Base-by-base conservation (phyloP, 1,140 invertebrate species). In the Phocides pigmalion region DNA sequence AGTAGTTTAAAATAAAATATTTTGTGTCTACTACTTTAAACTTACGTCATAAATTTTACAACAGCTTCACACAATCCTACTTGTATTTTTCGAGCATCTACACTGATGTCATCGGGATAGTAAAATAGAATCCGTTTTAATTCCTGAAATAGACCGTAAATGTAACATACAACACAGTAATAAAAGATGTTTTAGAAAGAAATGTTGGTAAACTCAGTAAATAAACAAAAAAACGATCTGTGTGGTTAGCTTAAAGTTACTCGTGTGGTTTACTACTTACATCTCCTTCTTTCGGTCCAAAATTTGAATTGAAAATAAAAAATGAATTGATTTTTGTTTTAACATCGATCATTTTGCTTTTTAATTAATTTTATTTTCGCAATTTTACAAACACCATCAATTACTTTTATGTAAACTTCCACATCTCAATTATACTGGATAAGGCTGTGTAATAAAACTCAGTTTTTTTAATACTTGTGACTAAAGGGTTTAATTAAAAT, bases 1-100 rank as follows among this genome's bases (percentile, higher is more conserved):
- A 22, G 2, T 22, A 3, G 22, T 22, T 22, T 22, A 3, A 3
- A 22, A 22, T 22, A 42, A 19, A 14, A 41, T 42, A 59, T 14
- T 22, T 46, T 32, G 28, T 14, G n/a, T 35, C 28, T 17, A 50
- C 9, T 47, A 39, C n/a, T 16, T 37, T 46, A 12, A 66, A 8
- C 94, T 93, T 95, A 98, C 97, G 95, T 94, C 76, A 97, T 95
- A 93, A 98, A 98, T 89, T 97, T 96, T 42, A 98, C 95, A 59
- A 98, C 96, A 22, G 97, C 97, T 93, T 98, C 97, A 89, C 96
- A 97, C 3, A 98, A 92, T 3, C 98, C 98, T 74, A 98, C 95
- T 92, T 96, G 96, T 91, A 96, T 97, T 66, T 98, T 96, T 92
- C 97, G 96, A 11, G 94, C 94, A 85, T 98, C 97, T 17, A 95